Conservation (phyloP, 2,797 vertebrate species). For the Pterois miles region DNA sequence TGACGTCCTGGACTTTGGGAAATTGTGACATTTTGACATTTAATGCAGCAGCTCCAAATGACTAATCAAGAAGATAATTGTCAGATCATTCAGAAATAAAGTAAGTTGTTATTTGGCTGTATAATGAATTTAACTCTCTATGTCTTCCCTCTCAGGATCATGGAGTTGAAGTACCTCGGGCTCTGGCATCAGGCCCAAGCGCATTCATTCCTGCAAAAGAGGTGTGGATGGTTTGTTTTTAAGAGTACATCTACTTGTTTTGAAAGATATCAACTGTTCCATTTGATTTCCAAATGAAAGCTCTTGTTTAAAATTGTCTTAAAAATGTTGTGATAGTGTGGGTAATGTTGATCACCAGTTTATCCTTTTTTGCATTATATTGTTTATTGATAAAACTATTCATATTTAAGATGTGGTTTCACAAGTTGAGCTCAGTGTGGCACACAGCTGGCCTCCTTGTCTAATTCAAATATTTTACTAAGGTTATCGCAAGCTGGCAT, state of each 20-base stretch:
- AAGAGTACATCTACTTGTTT: background rate
- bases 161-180: slow-evolving; percentile 72
- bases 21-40: background rate
- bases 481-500: background rate
- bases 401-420: background rate
- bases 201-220: slow-evolving; percentile 85
- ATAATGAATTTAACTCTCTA: background rate
- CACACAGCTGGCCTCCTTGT: background rate
- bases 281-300: background rate
- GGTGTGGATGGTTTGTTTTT: slow-evolving; percentile 36
- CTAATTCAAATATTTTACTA: background rate
- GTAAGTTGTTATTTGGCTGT: background rate
- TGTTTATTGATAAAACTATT: background rate
- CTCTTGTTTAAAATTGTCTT: background rate
- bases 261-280: background rate
- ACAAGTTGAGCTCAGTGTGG: background rate
- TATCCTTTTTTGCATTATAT: background rate
- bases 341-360: background rate
- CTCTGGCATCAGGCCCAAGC: slow-evolving; percentile 84
- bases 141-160: slow-evolving; percentile 72
- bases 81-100: background rate
- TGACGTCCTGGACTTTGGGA: background rate
- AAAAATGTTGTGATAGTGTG: background rate
- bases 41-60: background rate
- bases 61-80: background rate